These are phyloP conservation scores for Zaprionus africanus DNA, from an alignment of 1,140 invertebrate genomes.

Conservation along the genomic window DNA sequence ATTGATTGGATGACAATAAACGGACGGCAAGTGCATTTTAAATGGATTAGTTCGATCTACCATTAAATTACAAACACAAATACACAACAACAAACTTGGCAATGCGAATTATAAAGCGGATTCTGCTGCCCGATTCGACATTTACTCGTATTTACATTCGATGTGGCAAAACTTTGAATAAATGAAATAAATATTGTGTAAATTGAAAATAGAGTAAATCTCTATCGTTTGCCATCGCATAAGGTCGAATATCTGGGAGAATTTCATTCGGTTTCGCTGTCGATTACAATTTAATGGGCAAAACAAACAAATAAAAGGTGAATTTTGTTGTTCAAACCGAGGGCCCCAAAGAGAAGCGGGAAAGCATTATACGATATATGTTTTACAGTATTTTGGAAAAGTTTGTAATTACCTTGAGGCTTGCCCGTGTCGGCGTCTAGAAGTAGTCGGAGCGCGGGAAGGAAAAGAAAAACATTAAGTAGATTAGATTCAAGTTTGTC, in stretches of 20 bases:
- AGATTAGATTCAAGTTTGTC: not conserved
- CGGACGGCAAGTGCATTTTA: constrained; percentile 3
- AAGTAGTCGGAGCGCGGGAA: not conserved
- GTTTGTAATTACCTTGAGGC: constrained; percentile 5
- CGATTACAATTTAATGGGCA: constrained; percentile 9
- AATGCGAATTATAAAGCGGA: not conserved
- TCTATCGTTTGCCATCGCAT: not conserved
- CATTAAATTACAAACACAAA: constrained; percentile 7
- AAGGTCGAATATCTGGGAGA: not conserved
- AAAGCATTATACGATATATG: not conserved
- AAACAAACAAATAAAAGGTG: constrained; percentile 1
- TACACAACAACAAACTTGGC: not conserved
- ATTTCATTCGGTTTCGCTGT: constrained; percentile 5
- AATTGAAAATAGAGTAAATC: constrained; percentile 1
- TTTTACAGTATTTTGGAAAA: not conserved
- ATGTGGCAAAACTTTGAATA: not conserved
- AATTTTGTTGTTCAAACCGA: not conserved
- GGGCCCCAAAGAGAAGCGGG: not conserved
- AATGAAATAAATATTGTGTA: constrained; percentile 13
- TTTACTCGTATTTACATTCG: constrained; percentile 1
- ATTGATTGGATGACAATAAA: constrained; percentile 8
- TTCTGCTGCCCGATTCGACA: not conserved
- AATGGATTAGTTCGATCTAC: constrained; percentile 7
- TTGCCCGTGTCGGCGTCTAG: constrained; percentile 3
- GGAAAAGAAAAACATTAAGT: constrained; percentile 10